Base-by-base conservation (phyloP, 2,797 vertebrate species). In the Amblyopsis hoosieri region DNA sequence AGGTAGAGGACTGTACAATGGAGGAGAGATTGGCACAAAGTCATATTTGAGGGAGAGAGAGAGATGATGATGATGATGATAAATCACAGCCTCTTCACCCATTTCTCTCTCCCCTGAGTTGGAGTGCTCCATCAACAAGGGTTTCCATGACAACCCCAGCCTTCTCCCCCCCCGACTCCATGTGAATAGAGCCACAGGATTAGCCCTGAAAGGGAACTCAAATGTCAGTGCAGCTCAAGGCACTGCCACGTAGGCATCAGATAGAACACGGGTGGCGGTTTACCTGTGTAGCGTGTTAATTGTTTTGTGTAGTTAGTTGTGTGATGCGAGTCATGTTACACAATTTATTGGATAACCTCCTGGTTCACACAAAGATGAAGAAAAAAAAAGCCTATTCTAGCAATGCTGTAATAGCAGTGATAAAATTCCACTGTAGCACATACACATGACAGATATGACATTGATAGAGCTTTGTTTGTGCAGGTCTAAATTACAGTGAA, bases 81-180 rank as follows among this genome's bases (percentile, higher is more conserved):
- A 69, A 85, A 81, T 67, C 45, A 66, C 55, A 49, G 46, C 71
- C 83, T 76, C 69, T 78, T 82, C 79, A 67, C 70, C 63, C 1
- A 3, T 70, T 78, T 69, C 37, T 80, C 74, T 63, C 67, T 85
- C 80, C 75, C 73, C 63, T 50, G 79, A 82, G 83, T 80, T 71
- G 67, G 45, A 76, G 84, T 80, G 63, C 82, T 88, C 86, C 85
- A 86, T 92, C 86, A 84, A 78, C 80, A 63, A 72, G 70, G 81
- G 91, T 93, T 91, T 77, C 87, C 83, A 85, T 88, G 87, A 80
- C 78, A 88, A 92, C 92, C 55, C 46, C 75, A 82, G 71, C 85
- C 85, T 87, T 78, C 80, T 77, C 75, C 76, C 81, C 92, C 89
- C 37, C 9, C 86, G 81, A 89, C 88, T 91, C 89, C 86, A 84